Evolutionary conservation across 2,888 invertebrate genomes (phyloP).

Genomic region (Stenotaenia linearis): DNA sequence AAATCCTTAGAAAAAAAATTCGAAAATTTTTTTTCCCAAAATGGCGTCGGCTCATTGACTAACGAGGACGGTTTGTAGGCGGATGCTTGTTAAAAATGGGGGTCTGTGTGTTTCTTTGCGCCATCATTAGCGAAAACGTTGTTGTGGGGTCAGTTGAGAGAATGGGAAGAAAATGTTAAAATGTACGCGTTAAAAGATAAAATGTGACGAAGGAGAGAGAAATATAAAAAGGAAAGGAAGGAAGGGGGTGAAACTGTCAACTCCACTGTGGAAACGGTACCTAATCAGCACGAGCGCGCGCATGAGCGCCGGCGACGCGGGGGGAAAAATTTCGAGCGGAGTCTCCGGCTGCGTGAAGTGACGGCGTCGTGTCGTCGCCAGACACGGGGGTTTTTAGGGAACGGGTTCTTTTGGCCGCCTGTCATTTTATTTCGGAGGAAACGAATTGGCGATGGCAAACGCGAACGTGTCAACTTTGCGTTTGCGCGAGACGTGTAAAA

Average conservation of each 20-base stretch:
- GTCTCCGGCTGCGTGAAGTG: constrained; percentile 17
- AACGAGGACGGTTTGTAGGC: background rate
- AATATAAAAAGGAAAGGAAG: background rate
- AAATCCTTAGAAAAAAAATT: too few species aligned
- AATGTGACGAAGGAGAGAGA: background rate
- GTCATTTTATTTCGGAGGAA: background rate
- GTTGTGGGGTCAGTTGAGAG: background rate
- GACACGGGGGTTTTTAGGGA: background rate
- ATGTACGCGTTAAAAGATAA: background rate
- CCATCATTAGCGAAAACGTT: background rate
- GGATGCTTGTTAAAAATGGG: background rate
- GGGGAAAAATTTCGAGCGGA: background rate
- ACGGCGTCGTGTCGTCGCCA: constrained; percentile 23
- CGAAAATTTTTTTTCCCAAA: too few species aligned
- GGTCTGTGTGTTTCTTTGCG: background rate
- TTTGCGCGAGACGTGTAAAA: background rate
- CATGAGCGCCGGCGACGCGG: constrained; percentile 2
- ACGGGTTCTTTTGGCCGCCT: constrained; percentile 17
- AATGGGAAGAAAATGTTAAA: background rate
- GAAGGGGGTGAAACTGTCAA: background rate
- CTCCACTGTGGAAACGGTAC: background rate
- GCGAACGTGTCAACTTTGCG: constrained; percentile 8
- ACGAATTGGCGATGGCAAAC: constrained; percentile 12
- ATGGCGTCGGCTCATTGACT: too few species aligned
- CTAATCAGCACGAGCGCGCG: constrained; percentile 8